Evolutionary conservation across 1,140 invertebrate genomes (phyloP).

Genomic region (Cyclargus thomasi): DNA sequence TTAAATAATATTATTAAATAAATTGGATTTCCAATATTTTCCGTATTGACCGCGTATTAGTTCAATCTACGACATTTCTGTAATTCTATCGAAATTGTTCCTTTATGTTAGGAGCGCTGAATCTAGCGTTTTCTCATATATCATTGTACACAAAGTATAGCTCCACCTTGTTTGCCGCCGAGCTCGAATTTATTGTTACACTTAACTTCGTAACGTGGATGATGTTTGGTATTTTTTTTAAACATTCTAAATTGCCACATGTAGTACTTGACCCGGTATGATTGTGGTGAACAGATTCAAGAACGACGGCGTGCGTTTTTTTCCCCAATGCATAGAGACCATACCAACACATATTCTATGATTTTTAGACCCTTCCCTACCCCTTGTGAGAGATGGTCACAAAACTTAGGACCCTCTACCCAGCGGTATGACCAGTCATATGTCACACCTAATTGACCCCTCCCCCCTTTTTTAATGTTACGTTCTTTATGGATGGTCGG

Average conservation of each 20-base stretch:
- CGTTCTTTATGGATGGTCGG: no score
- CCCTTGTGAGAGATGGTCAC: no score
- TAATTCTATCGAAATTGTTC: slow-evolving; percentile 7
- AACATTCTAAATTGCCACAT: not conserved
- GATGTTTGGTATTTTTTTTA: not conserved
- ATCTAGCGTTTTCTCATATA: slow-evolving; percentile 2
- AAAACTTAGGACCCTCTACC: no score
- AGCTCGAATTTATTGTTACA: slow-evolving; percentile 20
- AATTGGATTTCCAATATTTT: slow-evolving; percentile 6
- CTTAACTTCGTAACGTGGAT: slow-evolving; percentile 13
- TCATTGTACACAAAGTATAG: slow-evolving; percentile 5
- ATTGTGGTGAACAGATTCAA: no score
- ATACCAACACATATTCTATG: no score
- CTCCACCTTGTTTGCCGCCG: slow-evolving; percentile 13
- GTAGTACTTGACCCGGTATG: not conserved
- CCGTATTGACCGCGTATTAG: not conserved
- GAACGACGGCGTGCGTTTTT: no score
- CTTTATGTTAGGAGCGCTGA: slow-evolving; percentile 6
- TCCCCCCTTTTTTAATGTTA: no score
- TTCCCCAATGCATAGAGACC: no score
- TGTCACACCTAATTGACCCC: no score
- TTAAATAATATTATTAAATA: slow-evolving; percentile 2
- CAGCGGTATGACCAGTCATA: no score
- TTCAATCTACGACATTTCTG: slow-evolving; percentile 10
- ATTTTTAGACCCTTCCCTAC: no score